These are phyloP conservation scores for Hypomecis punctinalis DNA, from an alignment of 2,888 invertebrate species.

Conservation along the genomic window DNA sequence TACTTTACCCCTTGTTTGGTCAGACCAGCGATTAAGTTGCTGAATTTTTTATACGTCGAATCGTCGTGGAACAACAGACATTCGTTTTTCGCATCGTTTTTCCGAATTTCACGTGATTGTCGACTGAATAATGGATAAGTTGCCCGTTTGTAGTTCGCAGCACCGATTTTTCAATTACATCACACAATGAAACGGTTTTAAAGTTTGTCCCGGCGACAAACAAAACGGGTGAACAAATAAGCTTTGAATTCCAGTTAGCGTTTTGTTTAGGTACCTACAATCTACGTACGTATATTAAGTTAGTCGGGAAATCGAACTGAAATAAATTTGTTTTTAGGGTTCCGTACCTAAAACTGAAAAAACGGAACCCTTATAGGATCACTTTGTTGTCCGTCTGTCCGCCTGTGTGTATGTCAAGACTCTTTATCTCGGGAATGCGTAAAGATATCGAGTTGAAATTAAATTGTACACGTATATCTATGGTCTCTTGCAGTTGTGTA, in stretches of 20 bases:
- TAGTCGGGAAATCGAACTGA: conserved; percentile 1
- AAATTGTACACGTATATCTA: too few species aligned
- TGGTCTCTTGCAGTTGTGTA: too few species aligned
- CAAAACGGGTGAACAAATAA: conserved; percentile 30
- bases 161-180: conserved; percentile 80
- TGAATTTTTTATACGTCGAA: conserved; percentile 76
- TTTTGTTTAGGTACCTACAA: conserved; percentile 6
- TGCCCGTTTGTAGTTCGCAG: conserved; percentile 64
- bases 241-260: conserved; percentile 20
- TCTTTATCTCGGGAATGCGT: too few species aligned
- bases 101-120: conserved; percentile 80
- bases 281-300: too few species aligned
- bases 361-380: too few species aligned
- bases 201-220: conserved; percentile 51
- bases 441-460: too few species aligned
- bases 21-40: conserved; percentile 72
- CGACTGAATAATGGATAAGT: conserved; percentile 75
- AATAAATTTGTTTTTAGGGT: background rate
- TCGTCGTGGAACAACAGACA: conserved; percentile 75
- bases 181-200: conserved; percentile 67
- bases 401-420: too few species aligned
- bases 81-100: conserved; percentile 79
- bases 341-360: too few species aligned
- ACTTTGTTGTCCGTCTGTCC: too few species aligned
- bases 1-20: conserved; percentile 70